phyloP scores from a whole-genome alignment of 2,113 vertebrate species.

The Brachyhypopomus gauderio region DNA sequence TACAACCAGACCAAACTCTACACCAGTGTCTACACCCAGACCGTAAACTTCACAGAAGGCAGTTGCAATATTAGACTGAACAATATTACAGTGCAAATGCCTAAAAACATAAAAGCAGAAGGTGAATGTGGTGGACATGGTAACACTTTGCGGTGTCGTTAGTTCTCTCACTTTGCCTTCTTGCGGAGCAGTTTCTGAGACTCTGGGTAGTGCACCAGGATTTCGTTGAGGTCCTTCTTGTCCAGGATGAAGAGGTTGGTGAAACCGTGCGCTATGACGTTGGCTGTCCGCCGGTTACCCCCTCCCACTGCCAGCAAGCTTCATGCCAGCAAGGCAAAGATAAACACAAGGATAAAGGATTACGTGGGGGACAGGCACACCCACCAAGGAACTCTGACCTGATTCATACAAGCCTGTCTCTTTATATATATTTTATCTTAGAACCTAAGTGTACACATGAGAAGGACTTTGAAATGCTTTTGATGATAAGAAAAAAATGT shows the following conservation, averaged over 20 bases:
- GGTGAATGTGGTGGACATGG: background rate
- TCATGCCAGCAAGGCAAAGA: conserved; percentile 33
- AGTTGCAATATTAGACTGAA: too few species aligned
- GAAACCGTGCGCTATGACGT: conserved; percentile 91
- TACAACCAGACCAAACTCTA: background rate
- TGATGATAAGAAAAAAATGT: background rate
- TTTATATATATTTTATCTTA: too few species aligned
- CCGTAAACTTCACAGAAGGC: too few species aligned
- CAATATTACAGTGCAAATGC: too few species aligned
- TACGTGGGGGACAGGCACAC: background rate
- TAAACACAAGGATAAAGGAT: conserved; percentile 20
- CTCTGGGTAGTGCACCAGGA: conserved; percentile 93
- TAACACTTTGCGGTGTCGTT: background rate
- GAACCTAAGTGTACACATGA: too few species aligned
- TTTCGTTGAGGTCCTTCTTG: conserved; percentile 94
- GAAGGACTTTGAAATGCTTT: too few species aligned
- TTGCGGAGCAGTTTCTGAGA: conserved; percentile 94
- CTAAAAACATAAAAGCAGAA: background rate
- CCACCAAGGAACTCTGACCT: background rate
- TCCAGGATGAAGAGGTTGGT: conserved; percentile 97
- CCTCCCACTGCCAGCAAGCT: conserved; percentile 90
- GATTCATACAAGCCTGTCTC: too few species aligned
- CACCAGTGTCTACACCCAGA: too few species aligned
- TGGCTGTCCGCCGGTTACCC: conserved; percentile 91
- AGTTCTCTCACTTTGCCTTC: conserved; percentile 84